Conservation (phyloP, 2,888 invertebrate genomes). For the Drosophila pegasa region DNA sequence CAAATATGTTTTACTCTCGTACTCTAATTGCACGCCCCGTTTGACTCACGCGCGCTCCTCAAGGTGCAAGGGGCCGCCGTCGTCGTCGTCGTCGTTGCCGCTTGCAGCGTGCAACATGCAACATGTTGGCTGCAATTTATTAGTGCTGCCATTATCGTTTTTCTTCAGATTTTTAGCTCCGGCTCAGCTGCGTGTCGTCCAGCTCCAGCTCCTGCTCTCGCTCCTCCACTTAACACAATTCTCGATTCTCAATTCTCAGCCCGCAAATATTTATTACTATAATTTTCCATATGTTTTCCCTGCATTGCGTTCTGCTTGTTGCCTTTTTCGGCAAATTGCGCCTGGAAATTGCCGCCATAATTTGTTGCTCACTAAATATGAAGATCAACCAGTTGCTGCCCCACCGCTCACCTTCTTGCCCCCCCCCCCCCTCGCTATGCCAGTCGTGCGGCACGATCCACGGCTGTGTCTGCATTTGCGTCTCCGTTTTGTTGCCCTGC, state of each 20-base stretch:
- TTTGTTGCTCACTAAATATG: slow-evolving; percentile 78
- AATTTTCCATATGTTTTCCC: slow-evolving; percentile 79
- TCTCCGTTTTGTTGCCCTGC: slow-evolving; percentile 18
- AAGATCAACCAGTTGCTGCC: slow-evolving; percentile 62
- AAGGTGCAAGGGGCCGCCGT: slow-evolving; percentile 58
- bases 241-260: slow-evolving; percentile 30
- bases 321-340: slow-evolving; percentile 74
- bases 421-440: not conserved
- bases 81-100: slow-evolving; percentile 15
- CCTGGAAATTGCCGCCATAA: slow-evolving; percentile 75
- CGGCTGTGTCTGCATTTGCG: slow-evolving; percentile 20
- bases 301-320: slow-evolving; percentile 60
- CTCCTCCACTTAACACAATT: slow-evolving; percentile 12
- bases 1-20: slow-evolving; percentile 56
- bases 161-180: slow-evolving; percentile 77
- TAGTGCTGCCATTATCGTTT: slow-evolving; percentile 81
- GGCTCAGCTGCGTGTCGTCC: slow-evolving; percentile 56
- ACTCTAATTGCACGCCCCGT: slow-evolving; percentile 74
- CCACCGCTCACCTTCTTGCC: not conserved
- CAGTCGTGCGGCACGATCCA: slow-evolving; percentile 42
- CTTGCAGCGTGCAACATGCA: slow-evolving; percentile 69
- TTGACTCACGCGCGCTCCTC: slow-evolving; percentile 65
- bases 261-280: slow-evolving; percentile 76
- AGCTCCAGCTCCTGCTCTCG: not conserved
- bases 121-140: slow-evolving; percentile 80